Evolutionary conservation across 2,113 vertebrate species (phyloP), one percentile per base, ranked within the genome.

Genomic region (Zapus hudsonius): DNA sequence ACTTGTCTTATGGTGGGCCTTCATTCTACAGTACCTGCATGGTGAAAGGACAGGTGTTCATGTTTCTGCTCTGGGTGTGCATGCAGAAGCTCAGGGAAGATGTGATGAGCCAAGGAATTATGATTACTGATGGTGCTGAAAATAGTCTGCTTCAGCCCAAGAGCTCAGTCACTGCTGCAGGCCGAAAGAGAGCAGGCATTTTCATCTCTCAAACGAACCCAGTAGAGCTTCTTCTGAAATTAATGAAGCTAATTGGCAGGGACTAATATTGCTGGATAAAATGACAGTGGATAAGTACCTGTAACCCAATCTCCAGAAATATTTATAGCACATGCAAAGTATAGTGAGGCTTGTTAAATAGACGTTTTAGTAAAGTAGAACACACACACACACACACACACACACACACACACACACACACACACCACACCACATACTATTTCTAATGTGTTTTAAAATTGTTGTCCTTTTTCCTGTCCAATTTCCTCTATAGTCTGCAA

Each of bases 151-250:
- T n/a, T 75, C 29, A 47, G 44, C 33, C 19, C n/a, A 27, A 11
- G 70, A 52, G 20, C 63, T 69, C 38, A 13, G 42, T 44, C 72
- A 55, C 66, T 38, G 81, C 52, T 61, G 47, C 36, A 1, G 12
- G 47, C 83, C 33, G 31, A 67, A 67, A 74, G 11, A 7, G 27
- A 67, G 63, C n/a, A 57, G 10, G 47, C 81, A 23, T 42, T 72
- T 66, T 90, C 82, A 47, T 64, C 10, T 72, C 55, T 84, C 22
- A 76, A 66, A 83, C 73, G 82, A 81, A 66, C 33, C 22, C 13
- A 59, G 10, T 63, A 47, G 36, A 47, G 8, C 89, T 76, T 90
- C 78, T 85, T 90, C 78, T 85, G 92, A 92, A 90, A 82, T 92
- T 47, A 88, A 57, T 25, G 87, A 88, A 27, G 75, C 61, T 92